A percentile compares a stretch with the other conserved stretches of the same genome.
phyloP scores from a whole-genome alignment of 2,797 vertebrate genomes.

The Hippopotamyrus pictus region DNA sequence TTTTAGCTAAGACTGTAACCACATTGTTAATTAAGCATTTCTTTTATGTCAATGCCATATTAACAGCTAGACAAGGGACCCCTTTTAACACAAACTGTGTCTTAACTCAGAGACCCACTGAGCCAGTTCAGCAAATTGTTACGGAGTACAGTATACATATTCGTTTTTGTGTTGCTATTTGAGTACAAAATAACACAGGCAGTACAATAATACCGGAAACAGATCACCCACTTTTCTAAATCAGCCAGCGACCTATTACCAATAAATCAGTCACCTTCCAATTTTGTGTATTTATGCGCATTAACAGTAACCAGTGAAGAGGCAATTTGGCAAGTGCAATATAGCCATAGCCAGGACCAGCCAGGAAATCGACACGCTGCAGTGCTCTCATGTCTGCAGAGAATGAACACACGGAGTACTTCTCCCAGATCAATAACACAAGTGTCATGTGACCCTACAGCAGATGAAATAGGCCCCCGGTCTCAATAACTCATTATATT shows the following conservation, averaged over 20 bases:
- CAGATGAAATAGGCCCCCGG: background rate
- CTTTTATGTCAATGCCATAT: conserved; percentile 21
- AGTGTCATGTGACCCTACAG: background rate
- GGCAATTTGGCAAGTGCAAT: background rate
- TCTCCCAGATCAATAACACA: background rate
- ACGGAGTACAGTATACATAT: background rate
- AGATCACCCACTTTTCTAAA: background rate
- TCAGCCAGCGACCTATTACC: background rate
- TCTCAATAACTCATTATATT: background rate
- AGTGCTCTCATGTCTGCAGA: background rate
- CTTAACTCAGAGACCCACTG: conserved; percentile 10
- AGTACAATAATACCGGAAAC: background rate
- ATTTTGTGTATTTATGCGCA: background rate
- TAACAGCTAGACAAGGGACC: background rate
- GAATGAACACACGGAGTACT: background rate
- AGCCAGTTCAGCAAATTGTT: background rate
- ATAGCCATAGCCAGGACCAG: background rate
- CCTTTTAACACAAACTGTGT: background rate
- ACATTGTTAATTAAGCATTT: conserved; percentile 15
- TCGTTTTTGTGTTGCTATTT: background rate
- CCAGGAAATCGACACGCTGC: background rate
- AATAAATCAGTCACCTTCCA: background rate
- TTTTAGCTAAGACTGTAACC: conserved; percentile 6
- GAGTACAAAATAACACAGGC: background rate
- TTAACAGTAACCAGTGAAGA: background rate